Percentiles rank a stretch among this genome's conserved stretches.
phyloP scores from a whole-genome alignment of 2,113 vertebrate species.

The Ibidorhyncha struthersii region DNA sequence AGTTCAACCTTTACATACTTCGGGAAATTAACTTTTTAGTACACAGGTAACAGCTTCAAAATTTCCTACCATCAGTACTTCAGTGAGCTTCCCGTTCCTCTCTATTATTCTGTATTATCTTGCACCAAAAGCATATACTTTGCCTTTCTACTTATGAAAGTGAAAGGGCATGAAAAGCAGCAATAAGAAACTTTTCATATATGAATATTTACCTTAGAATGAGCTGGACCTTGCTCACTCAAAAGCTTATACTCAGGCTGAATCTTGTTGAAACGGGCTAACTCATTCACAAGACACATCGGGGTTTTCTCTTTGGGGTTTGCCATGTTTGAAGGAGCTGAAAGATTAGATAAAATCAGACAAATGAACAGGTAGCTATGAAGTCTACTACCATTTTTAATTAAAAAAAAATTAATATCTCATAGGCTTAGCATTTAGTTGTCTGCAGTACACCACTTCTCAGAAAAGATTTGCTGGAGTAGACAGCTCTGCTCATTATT shows the following conservation, averaged over 20 bases:
- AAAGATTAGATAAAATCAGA: slow-evolving; percentile 35
- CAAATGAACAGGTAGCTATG: neutral
- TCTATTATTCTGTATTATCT: neutral
- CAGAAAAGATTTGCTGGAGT: neutral
- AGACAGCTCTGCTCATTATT: neutral
- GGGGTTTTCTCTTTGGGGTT: slow-evolving; percentile 99
- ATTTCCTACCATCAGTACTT: neutral
- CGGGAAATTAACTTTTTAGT: neutral
- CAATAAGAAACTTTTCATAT: neutral
- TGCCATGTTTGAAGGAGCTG: slow-evolving; percentile 95
- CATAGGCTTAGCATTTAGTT: neutral
- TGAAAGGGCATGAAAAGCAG: neutral
- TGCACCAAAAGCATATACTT: neutral
- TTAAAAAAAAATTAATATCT: neutral
- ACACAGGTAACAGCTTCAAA: neutral
- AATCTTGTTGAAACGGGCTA: slow-evolving; percentile 97
- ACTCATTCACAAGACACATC: slow-evolving; percentile 98
- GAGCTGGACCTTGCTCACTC: slow-evolving; percentile 92
- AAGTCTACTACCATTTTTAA: neutral
- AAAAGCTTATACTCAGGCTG: slow-evolving; percentile 94
- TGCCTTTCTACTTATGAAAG: neutral
- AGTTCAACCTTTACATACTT: neutral
- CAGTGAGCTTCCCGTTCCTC: neutral
- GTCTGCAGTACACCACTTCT: neutral
- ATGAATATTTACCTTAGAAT: slow-evolving; percentile 85